phyloP scores from a whole-genome alignment of 2,888 invertebrate species.

The Conchocele bisecta region DNA sequence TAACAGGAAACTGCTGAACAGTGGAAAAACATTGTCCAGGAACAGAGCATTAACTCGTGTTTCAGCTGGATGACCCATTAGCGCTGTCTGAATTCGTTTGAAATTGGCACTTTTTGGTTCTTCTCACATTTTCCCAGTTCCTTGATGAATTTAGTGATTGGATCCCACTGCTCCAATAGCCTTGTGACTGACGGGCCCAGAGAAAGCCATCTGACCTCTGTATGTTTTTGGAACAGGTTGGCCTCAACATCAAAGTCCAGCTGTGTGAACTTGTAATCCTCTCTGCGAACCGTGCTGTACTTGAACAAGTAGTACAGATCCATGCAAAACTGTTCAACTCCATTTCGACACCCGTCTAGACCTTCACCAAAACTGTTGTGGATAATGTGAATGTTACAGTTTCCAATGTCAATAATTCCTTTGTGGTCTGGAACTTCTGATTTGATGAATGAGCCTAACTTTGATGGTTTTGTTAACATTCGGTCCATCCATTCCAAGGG shows the following conservation, averaged over 20 bases:
- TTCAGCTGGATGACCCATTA: background rate
- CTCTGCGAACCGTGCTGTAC: slow-evolving; percentile 14
- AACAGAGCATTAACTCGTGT: slow-evolving; percentile 1
- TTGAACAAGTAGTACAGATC: slow-evolving; percentile 32
- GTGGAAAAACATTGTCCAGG: slow-evolving; percentile 16
- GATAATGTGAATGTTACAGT: slow-evolving; percentile 29
- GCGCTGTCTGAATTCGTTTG: background rate
- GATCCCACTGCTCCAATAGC: background rate
- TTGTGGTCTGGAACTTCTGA: background rate
- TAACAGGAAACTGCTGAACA: slow-evolving; percentile 35
- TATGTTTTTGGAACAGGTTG: background rate
- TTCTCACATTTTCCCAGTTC: background rate
- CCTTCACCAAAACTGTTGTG: slow-evolving; percentile 40
- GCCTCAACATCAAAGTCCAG: slow-evolving; percentile 10
- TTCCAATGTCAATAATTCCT: slow-evolving; percentile 25
- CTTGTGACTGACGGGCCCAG: background rate
- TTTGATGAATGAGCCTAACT: slow-evolving; percentile 16
- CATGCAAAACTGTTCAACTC: slow-evolving; percentile 25
- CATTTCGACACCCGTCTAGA: slow-evolving; percentile 14
- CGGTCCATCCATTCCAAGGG: slow-evolving; percentile 28
- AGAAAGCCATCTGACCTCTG: background rate
- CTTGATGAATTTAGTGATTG: background rate
- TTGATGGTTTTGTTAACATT: slow-evolving; percentile 32
- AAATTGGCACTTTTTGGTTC: background rate
- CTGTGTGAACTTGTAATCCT: slow-evolving; percentile 24